A percentile compares a stretch with the other conserved stretches of the same genome.
Evolutionary conservation across 2,113 vertebrate genomes (phyloP).

Genomic region (Furnarius figulus): DNA sequence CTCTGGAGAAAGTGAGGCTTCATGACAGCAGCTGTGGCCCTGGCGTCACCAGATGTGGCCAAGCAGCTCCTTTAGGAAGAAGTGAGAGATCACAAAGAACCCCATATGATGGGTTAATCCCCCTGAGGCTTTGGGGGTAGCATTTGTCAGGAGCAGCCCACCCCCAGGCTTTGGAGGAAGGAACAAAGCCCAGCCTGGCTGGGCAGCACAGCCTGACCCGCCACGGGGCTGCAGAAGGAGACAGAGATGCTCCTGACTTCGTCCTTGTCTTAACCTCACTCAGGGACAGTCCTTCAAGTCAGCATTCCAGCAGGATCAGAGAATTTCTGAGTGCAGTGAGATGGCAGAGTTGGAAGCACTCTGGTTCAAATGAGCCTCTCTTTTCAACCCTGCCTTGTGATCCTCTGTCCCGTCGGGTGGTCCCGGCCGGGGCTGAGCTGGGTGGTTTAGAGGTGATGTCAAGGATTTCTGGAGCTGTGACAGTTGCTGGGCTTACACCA

Average conservation of each 20-base stretch:
- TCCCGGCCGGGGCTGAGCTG: not conserved
- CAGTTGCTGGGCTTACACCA: not conserved
- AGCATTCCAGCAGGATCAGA: not conserved
- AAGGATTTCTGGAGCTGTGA: not conserved
- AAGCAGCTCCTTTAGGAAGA: not conserved
- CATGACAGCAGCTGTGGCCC: constrained; percentile 54
- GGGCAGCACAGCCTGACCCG: not conserved
- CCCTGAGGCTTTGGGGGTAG: not conserved
- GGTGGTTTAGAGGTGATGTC: not conserved
- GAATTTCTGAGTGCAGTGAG: not conserved
- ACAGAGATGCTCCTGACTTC: not conserved
- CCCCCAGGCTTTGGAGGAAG: not conserved
- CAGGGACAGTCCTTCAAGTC: not conserved
- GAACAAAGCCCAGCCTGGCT: constrained; percentile 53
- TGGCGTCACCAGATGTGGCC: not conserved
- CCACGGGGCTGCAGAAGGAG: rapidly evolving
- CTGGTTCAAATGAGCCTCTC: not conserved
- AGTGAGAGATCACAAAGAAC: constrained; percentile 13
- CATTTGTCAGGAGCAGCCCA: not conserved
- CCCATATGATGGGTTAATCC: constrained; percentile 36
- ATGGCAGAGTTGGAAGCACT: not conserved
- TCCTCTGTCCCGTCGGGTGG: not conserved
- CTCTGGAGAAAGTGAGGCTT: not conserved
- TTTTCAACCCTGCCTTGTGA: not conserved
- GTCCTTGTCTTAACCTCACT: not conserved